Conservation (phyloP, 2,113 vertebrate genomes). For the Peromyscus californicus region DNA sequence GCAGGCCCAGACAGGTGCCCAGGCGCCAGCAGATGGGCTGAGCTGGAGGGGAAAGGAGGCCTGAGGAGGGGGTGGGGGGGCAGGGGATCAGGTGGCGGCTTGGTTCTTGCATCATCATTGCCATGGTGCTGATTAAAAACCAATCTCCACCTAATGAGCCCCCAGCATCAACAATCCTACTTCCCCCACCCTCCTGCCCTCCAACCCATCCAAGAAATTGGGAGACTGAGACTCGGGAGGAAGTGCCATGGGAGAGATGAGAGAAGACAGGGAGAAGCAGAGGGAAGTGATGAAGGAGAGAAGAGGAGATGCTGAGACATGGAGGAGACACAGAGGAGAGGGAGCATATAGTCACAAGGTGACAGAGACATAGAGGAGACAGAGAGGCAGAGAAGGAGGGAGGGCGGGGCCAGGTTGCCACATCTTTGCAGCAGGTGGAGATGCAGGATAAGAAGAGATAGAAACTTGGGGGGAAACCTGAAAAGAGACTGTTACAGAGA, state of each 20-base stretch:
- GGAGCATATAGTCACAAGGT: neutral
- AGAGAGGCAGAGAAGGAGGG: neutral
- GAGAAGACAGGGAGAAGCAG: neutral
- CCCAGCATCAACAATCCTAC: constrained; percentile 78
- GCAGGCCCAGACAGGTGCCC: constrained; percentile 82
- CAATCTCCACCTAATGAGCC: constrained; percentile 87
- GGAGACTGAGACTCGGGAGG: constrained; percentile 59
- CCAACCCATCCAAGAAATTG: constrained; percentile 71
- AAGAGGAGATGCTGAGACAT: neutral
- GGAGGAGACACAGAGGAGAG: neutral
- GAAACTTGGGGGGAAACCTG: neutral
- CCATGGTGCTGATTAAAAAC: constrained; percentile 87
- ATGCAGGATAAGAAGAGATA: neutral
- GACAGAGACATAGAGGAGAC: neutral
- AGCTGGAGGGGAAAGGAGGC: constrained; percentile 78
- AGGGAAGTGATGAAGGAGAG: neutral
- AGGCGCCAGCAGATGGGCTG: constrained; percentile 85
- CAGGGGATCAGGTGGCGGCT: constrained; percentile 86
- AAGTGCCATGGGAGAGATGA: neutral
- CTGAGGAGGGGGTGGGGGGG: constrained; percentile 72
- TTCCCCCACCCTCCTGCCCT: constrained; percentile 75
- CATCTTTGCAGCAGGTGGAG: neutral
- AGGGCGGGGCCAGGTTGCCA: neutral
- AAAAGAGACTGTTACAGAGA: neutral
- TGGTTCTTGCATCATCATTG: constrained; percentile 84